A percentile compares a stretch with the other conserved stretches of the same genome.
Evolutionary conservation across 1,140 invertebrate genomes (phyloP).

Genomic region (Megalonaias nervosa): DNA sequence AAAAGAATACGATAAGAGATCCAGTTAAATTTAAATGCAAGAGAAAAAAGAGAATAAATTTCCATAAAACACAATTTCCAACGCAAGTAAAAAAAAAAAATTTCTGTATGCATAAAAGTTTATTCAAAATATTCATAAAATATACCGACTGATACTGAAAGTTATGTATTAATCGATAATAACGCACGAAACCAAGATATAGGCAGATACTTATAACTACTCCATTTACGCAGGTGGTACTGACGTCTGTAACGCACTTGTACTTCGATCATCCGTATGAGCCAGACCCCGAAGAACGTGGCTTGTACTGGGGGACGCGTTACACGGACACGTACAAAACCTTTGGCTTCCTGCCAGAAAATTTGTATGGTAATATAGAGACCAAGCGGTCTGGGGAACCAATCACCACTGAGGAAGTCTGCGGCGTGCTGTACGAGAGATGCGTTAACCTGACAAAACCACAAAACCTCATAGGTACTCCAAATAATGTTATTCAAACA

Average conservation of each 20-base stretch:
- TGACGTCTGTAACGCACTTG: constrained; percentile 61
- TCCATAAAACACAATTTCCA: too few relatives aligned
- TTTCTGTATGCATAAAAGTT: too few relatives aligned
- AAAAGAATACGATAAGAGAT: too few relatives aligned
- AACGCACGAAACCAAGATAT: too few relatives aligned
- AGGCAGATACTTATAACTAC: too few relatives aligned
- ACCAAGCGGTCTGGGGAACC: constrained; percentile 38
- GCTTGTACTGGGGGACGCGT: constrained; percentile 64
- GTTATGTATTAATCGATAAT: too few relatives aligned
- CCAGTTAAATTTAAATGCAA: too few relatives aligned
- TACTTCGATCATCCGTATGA: constrained; percentile 69
- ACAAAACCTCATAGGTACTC: constrained; percentile 27
- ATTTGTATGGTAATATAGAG: constrained; percentile 61
- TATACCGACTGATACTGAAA: too few relatives aligned
- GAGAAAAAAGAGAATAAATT: too few relatives aligned
- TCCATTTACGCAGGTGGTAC: constrained; percentile 48
- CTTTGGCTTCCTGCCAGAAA: constrained; percentile 59
- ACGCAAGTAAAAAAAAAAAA: too few relatives aligned
- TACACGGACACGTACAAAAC: constrained; percentile 53
- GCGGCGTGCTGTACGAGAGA: not conserved
- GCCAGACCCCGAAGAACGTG: constrained; percentile 63
- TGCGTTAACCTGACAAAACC: constrained; percentile 13
- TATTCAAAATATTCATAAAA: too few relatives aligned
- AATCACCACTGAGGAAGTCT: constrained; percentile 17
- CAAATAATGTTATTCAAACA: too few relatives aligned